Percentiles rank a stretch among this genome's conserved stretches.
phyloP scores from a whole-genome alignment of 2,113 vertebrate genomes.

The Brachyistius frenatus region DNA sequence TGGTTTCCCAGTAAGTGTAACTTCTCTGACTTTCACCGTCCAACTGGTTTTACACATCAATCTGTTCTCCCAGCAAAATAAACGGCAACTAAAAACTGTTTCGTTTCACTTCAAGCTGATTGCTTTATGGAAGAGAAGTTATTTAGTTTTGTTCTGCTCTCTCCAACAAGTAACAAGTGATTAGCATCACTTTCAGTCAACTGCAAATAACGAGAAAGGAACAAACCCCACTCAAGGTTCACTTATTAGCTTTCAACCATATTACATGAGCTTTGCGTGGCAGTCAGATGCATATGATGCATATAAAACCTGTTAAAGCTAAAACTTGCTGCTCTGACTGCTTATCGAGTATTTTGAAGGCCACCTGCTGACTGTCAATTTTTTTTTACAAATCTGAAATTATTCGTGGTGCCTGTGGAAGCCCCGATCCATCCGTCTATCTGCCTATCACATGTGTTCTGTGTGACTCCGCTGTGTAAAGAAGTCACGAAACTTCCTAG shows the following conservation, averaged over 20 bases:
- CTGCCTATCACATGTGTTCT: neutral
- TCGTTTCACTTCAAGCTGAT: neutral
- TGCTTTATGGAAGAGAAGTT: neutral
- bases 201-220: too few relatives aligned
- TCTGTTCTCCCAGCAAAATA: neutral
- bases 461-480: constrained; percentile 10
- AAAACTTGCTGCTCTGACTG: neutral
- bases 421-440: neutral
- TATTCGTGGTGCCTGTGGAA: neutral
- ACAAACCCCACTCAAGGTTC: too few relatives aligned
- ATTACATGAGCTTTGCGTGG: too few relatives aligned
- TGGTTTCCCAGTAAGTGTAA: neutral
- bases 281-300: too few relatives aligned
- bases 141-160: too few relatives aligned
- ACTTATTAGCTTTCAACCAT: too few relatives aligned
- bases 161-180: neutral
- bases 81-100: too few relatives aligned
- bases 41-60: too few relatives aligned
- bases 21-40: too few relatives aligned
- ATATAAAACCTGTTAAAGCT: neutral
- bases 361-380: neutral
- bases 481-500: constrained; percentile 9
- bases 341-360: neutral
- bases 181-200: neutral
- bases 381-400: neutral